Base-by-base conservation (phyloP, 1,140 invertebrate genomes). In the Acyrthosiphon pisum region DNA sequence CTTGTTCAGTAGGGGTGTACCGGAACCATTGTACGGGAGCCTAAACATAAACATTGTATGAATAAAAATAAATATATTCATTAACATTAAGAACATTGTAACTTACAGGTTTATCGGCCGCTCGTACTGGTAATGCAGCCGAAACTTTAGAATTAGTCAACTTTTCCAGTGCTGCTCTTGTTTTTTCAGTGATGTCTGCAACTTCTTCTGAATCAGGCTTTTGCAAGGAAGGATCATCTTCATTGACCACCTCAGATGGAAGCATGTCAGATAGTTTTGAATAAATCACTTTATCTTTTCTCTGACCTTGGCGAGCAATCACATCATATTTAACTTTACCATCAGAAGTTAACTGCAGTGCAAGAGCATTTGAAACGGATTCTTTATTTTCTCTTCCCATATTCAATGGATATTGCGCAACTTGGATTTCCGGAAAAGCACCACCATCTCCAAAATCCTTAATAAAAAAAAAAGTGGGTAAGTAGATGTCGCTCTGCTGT, bases 281-380 rank as follows among this genome's bases (percentile, higher is more conserved):
- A 95, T 99, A 99, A 0, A 99, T 97, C 94, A 98, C 97, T 96
- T 99, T 99, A 95, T 99, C 98, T 95, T 99, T 99, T 30, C 97
- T 96, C 95, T 99, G 99, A 0, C 99, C 99, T 95, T 99, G 98
- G 89, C 98, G 96, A 6, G 99, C 99, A 89, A 99, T 97, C 8
- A 98, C 97, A 95, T 99, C 99, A 95, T 99, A 99, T 95, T 99
- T 99, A 3, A 99, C 97, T 96, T 99, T 99, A 20, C 98, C 98
- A 93, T 98, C 96, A 35, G 98, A 97, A 96, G 99, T 99, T 37
- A 99, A 95, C 94, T 99, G 98, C 6, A 99, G 97, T 18, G 99
- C 98, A 20, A 99, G 94, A 0, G 99, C 98, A 96, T 99, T 99
- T 26, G 98, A 98, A 20, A 96, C 97, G 94, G 96, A 96, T 94